phyloP scores from a whole-genome alignment of 1,140 invertebrate genomes.

The Rhyzopertha dominica region DNA sequence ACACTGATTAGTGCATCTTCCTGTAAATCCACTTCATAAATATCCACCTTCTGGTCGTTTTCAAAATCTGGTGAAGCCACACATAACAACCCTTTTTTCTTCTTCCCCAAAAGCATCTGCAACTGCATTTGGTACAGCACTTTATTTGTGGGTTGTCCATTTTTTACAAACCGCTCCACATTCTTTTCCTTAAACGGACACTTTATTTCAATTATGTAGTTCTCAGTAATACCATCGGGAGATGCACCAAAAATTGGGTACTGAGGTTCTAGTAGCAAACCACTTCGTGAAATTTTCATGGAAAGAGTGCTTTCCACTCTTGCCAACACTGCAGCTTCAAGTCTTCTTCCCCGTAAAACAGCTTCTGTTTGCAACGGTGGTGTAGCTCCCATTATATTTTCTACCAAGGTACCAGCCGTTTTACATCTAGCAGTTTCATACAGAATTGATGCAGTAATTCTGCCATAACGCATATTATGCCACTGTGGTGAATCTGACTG shows the following conservation, averaged over 20 bases:
- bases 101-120: conserved; percentile 27
- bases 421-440: conserved; percentile 6
- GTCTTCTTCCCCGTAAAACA: conserved; percentile 1
- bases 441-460: too few species aligned
- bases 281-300: background rate
- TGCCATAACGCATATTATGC: conserved; percentile 40
- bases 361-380: background rate
- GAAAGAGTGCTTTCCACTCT: background rate
- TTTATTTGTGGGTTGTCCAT: conserved; percentile 20
- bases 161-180: conserved; percentile 22
- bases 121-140: conserved; percentile 29
- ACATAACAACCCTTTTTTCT: conserved; percentile 18
- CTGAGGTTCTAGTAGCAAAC: conserved; percentile 8
- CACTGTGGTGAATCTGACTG: conserved; percentile 25
- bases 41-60: too few species aligned
- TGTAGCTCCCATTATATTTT: conserved; percentile 8
- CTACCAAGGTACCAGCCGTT: background rate
- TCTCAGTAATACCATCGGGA: conserved; percentile 34
- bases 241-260: conserved; percentile 36
- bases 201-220: conserved; percentile 32
- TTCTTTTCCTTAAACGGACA: conserved; percentile 27
- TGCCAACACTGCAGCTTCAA: conserved; percentile 7
- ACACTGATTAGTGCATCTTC: too few species aligned
- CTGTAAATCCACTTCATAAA: too few species aligned
- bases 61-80: conserved; percentile 10